Conservation (phyloP, 2,888 invertebrate genomes). For the Leucophenga montana region DNA sequence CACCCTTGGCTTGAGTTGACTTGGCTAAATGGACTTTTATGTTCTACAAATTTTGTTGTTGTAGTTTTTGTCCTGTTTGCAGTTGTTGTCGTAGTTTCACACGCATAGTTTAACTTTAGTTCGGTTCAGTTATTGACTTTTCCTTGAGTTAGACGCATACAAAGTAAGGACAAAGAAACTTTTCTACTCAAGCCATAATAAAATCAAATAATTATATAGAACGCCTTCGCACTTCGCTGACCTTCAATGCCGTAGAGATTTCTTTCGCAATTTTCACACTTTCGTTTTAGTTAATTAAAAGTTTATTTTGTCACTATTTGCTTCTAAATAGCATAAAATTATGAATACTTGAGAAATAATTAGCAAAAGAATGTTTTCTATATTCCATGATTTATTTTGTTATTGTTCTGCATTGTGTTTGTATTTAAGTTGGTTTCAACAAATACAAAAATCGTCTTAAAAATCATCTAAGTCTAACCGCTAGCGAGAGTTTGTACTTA, state of each 20-base stretch:
- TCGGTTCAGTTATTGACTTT: slow-evolving; percentile 23
- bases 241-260: slow-evolving; percentile 55
- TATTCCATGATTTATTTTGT: no score
- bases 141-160: slow-evolving; percentile 9
- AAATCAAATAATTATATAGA: slow-evolving; percentile 51
- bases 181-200: slow-evolving; percentile 36
- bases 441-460: no score
- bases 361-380: no score
- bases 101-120: slow-evolving; percentile 61
- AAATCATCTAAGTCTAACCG: no score
- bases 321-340: no score
- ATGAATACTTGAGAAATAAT: no score
- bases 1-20: slow-evolving; percentile 42
- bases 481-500: no score
- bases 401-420: no score
- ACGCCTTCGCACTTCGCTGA: background rate
- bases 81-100: slow-evolving; percentile 53
- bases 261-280: slow-evolving; percentile 20
- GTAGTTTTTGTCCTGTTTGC: background rate
- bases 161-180: no score
- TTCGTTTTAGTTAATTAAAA: no score
- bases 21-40: slow-evolving; percentile 7
- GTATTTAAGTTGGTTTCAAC: no score
- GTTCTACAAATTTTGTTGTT: background rate
- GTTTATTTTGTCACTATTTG: no score